These are phyloP conservation scores for Malacoraja senta DNA, from an alignment of 2,797 vertebrate genomes.

Conservation along the genomic window DNA sequence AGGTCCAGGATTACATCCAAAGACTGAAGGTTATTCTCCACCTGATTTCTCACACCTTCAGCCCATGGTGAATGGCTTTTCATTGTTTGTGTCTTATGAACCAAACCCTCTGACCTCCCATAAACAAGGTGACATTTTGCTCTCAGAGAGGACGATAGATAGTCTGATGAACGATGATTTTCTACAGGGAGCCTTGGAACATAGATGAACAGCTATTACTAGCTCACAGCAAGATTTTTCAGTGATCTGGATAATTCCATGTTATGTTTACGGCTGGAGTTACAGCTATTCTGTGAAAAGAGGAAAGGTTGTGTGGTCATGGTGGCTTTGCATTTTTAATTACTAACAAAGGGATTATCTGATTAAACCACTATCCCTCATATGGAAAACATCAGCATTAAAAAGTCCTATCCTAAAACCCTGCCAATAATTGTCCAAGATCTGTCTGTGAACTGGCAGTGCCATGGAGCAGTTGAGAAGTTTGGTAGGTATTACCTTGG, in stretches of 20 bases:
- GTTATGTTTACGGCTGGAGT: neutral
- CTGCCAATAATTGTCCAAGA: neutral
- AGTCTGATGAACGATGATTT: too few relatives aligned
- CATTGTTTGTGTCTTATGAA: neutral
- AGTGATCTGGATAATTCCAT: neutral
- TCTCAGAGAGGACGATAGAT: too few relatives aligned
- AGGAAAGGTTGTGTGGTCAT: too few relatives aligned
- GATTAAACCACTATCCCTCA: neutral
- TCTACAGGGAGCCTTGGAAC: too few relatives aligned
- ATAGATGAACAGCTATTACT: too few relatives aligned
- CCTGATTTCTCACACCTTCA: neutral
- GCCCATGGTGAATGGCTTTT: neutral
- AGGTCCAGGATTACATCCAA: neutral
- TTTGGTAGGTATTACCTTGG: neutral
- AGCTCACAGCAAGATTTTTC: neutral
- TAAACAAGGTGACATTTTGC: neutral
- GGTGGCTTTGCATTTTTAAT: neutral
- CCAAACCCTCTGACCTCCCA: neutral
- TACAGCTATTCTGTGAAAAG: neutral
- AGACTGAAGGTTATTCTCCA: neutral
- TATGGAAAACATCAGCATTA: neutral
- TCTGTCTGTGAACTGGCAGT: neutral
- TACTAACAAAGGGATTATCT: neutral
- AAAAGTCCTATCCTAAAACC: neutral
- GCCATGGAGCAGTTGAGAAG: neutral